A percentile compares a stretch with the other conserved stretches of the same genome.
Evolutionary conservation across 2,888 invertebrate species (phyloP).

Genomic region (Pseudoips prasinana): DNA sequence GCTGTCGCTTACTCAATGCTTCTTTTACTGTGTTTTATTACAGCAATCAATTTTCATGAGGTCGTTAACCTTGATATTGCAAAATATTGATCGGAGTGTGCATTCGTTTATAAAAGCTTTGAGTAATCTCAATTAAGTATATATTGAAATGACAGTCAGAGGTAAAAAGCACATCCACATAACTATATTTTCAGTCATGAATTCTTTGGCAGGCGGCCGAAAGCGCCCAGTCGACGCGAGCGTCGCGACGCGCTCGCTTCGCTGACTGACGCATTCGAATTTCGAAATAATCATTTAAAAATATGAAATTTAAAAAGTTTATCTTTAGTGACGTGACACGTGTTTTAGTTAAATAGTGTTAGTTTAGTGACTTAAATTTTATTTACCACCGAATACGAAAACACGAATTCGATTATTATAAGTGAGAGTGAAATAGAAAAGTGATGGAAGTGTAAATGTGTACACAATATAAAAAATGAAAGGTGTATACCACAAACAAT

Average conservation of each 20-base stretch:
- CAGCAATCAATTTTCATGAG: conserved; percentile 10
- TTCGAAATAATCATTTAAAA: conserved; percentile 16
- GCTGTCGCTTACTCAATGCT: no score
- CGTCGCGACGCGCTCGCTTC: conserved; percentile 62
- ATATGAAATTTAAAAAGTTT: conserved; percentile 39
- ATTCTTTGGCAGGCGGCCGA: conserved; percentile 75
- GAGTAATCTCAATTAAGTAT: no score
- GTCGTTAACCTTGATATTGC: conserved; percentile 5
- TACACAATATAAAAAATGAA: conserved; percentile 10
- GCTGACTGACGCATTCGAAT: conserved; percentile 49
- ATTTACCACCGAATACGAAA: conserved; percentile 27
- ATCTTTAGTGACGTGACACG: conserved; percentile 25
- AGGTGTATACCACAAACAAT: no score
- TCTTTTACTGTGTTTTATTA: no score
- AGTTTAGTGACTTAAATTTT: conserved; percentile 23
- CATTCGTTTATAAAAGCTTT: no score
- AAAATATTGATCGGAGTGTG: no score
- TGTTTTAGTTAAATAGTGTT: conserved; percentile 8
- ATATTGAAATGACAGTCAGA: conserved; percentile 31
- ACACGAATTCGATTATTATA: conserved; percentile 32
- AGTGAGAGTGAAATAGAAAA: conserved; percentile 36
- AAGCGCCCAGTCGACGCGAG: conserved; percentile 67
- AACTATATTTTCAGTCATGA: conserved; percentile 74
- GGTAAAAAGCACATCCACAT: conserved; percentile 65
- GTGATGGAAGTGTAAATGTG: conserved; percentile 1